A percentile compares a stretch with the other conserved stretches of the same genome.
These are phyloP conservation scores for Rotaria macrura DNA, from an alignment of 2,888 invertebrate genomes.

Conservation along the genomic window DNA sequence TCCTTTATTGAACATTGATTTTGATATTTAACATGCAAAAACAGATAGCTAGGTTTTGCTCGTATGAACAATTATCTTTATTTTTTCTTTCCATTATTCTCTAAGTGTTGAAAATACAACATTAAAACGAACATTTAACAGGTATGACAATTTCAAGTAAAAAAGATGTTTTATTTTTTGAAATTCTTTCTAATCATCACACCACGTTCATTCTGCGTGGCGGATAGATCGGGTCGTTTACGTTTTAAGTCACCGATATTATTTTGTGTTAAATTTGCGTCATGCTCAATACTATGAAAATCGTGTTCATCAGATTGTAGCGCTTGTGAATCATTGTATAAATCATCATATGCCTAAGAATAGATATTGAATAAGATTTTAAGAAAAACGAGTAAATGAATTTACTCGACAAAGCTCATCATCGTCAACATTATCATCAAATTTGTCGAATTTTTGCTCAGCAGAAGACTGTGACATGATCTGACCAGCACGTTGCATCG, in stretches of 20 bases:
- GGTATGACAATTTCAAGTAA: background rate
- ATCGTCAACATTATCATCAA: background rate
- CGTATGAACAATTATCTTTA: too few species aligned
- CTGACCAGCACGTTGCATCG: background rate
- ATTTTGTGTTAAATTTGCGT: background rate
- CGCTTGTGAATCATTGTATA: background rate
- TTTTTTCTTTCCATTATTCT: too few species aligned
- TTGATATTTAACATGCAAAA: too few species aligned
- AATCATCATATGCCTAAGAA: background rate
- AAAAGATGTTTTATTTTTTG: background rate
- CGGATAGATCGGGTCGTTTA: background rate
- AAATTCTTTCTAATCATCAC: background rate
- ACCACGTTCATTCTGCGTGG: background rate
- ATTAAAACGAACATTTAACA: too few species aligned
- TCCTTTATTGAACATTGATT: too few species aligned
- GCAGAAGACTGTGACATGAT: background rate
- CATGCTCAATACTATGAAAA: background rate
- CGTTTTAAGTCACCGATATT: background rate
- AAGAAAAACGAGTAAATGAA: background rate
- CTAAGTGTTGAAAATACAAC: background rate
- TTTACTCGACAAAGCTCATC: background rate
- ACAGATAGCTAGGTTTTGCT: too few species aligned
- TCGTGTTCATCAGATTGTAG: background rate
- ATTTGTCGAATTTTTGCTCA: background rate
- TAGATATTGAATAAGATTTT: background rate